Evolutionary conservation across 2,113 vertebrate genomes (phyloP).

Genomic region (Azemiops feae): DNA sequence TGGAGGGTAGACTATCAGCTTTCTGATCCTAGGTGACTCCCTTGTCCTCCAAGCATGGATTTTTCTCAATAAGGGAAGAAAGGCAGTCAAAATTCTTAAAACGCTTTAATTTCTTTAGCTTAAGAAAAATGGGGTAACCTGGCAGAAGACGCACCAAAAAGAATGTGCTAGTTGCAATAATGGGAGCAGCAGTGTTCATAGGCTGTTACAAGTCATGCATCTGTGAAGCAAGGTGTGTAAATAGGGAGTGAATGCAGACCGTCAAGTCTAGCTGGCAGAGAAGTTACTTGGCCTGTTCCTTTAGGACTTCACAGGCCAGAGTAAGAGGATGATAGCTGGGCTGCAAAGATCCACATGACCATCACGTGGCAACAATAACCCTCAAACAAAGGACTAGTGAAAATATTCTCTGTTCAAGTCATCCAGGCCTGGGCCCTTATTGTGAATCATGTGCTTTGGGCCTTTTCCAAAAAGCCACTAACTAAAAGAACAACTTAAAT

Average conservation of each 20-base stretch:
- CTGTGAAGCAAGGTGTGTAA: neutral
- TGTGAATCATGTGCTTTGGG: neutral
- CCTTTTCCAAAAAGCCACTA: neutral
- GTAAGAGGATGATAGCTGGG: neutral
- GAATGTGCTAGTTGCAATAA: neutral
- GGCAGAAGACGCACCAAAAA: neutral
- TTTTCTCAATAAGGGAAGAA: neutral
- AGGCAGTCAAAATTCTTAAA: neutral
- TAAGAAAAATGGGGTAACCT: neutral
- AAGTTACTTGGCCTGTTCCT: neutral
- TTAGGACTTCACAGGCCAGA: neutral
- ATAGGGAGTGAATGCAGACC: neutral
- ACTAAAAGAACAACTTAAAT: neutral
- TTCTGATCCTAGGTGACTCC: neutral
- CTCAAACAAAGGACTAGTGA: neutral
- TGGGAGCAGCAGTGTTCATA: neutral
- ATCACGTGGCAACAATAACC: neutral
- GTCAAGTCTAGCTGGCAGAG: no score
- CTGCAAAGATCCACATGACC: neutral
- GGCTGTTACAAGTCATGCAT: neutral
- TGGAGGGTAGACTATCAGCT: neutral
- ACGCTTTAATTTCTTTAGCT: neutral
- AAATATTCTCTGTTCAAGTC: neutral
- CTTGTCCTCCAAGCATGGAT: neutral
- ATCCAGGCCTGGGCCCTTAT: neutral